Evolutionary conservation across 2,113 vertebrate genomes (phyloP), one percentile per base, ranked within the genome.

Genomic region (Pelvicachromis taeniatus): DNA sequence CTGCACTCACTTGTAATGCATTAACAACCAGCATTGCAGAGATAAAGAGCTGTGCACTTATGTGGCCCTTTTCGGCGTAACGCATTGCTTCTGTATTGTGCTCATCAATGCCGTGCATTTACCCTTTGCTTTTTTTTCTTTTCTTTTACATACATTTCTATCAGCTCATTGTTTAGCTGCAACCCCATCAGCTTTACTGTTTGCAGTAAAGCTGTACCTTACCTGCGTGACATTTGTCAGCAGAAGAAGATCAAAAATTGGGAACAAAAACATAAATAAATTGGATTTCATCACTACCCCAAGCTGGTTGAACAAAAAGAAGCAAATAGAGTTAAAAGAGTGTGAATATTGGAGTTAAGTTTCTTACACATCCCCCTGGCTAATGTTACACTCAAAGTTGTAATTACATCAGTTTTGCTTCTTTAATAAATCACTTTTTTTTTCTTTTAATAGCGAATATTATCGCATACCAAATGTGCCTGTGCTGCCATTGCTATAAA

Each of bases 41-140:
- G 83, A 88, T 78, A 90, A 90, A 88, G 56, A 86, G 86, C 90
- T 77, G 29, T 35, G 35, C n/a, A 54, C 80, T 81, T 35, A 77
- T 40, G 84, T 65, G 52, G 48, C 85, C 81, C 78, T 78, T 80
- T 85, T 65, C 48, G 23, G 26, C 35, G 35, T 77, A 26, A 70
- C 40, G 31, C 78, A 77, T 40, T 50, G 12, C 78, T 17, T 52
- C n/a, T 8, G 5, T 45, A 42, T 45, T 52, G 21, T 35, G 19
- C 29, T 82, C 40, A 29, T 5, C 9, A 17, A n/a, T 50, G 38
- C 23, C 26, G 23, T 48, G 38, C 56, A 52, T 78, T 31, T 68
- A 40, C 40, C 16, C 23, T 53, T 79, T 50, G 7, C 29, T 59
- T 35, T 38, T n/a, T 38, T 63, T 0, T 5, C 4, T 63, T 63